Percentiles rank a stretch among this genome's conserved stretches.
These are phyloP conservation scores for Syngnathoides biaculeatus DNA, from an alignment of 2,113 vertebrate genomes.

Conservation along the genomic window DNA sequence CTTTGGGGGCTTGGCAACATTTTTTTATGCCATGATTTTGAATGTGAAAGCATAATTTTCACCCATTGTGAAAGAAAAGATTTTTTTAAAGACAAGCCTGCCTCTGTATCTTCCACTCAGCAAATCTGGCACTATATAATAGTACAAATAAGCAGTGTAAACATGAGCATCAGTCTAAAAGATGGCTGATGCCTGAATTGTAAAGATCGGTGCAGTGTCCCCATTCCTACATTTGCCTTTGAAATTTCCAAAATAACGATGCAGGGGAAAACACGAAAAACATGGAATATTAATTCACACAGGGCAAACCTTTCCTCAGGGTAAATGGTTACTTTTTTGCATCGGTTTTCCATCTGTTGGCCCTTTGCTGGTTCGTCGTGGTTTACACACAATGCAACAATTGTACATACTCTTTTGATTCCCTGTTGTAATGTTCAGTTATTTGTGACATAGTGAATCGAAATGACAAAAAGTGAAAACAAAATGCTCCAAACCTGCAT, in stretches of 20 bases:
- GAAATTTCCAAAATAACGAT: too few relatives aligned
- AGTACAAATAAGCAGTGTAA: neutral
- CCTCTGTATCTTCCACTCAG: neutral
- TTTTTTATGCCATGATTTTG: slow-evolving; percentile 67
- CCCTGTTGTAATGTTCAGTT: neutral
- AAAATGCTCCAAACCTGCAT: neutral
- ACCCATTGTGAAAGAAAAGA: slow-evolving; percentile 32
- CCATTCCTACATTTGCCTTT: neutral
- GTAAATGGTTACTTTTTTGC: too few relatives aligned
- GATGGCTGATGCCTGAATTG: neutral
- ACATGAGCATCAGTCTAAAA: neutral
- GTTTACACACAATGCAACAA: neutral
- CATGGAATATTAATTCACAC: too few relatives aligned
- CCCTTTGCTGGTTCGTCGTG: neutral
- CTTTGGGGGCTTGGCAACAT: slow-evolving; percentile 42
- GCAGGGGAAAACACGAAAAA: too few relatives aligned
- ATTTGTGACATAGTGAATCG: neutral
- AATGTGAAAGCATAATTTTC: slow-evolving; percentile 40
- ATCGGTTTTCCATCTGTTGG: too few relatives aligned
- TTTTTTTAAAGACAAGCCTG: slow-evolving; percentile 38
- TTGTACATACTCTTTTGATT: neutral
- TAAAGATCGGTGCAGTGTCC: neutral
- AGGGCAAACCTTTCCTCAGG: too few relatives aligned
- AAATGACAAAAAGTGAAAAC: neutral
- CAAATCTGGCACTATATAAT: neutral